Conservation (phyloP, 2,888 invertebrate species). For the Platycheirus albimanus region DNA sequence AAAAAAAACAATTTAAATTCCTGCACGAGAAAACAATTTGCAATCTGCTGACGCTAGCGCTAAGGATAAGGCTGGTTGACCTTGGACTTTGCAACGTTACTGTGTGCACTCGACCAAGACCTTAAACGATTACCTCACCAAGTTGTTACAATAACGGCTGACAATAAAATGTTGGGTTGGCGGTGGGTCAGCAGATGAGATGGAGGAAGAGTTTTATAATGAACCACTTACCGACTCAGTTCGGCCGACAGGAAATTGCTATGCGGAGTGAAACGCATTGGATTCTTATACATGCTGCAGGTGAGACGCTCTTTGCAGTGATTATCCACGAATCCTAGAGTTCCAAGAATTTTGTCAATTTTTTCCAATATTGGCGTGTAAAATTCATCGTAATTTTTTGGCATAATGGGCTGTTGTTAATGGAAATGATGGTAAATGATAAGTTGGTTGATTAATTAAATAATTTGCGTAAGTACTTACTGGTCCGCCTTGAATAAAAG, state of each 20-base stretch:
- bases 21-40: neutral
- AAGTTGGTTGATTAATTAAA: neutral
- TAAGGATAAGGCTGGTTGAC: no score
- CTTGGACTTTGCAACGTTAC: conserved; percentile 33
- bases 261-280: conserved; percentile 91
- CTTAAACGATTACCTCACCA: conserved; percentile 33
- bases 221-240: conserved; percentile 90
- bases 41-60: no score
- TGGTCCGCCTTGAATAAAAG: conserved; percentile 82
- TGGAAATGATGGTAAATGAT: neutral
- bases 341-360: conserved; percentile 89
- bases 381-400: conserved; percentile 85
- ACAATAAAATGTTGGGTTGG: no score
- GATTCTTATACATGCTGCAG: conserved; percentile 93
- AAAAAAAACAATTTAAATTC: no score
- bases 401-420: conserved; percentile 79
- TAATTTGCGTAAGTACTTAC: conserved; percentile 72
- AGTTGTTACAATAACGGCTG: conserved; percentile 49
- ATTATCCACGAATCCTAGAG: conserved; percentile 88
- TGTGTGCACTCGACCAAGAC: conserved; percentile 30
- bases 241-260: conserved; percentile 94
- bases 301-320: conserved; percentile 91
- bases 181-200: no score
- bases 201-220: neutral
- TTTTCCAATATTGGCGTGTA: conserved; percentile 91